Base-by-base conservation (phyloP, 2,113 vertebrate species). In the Sakesphorus luctuosus region DNA sequence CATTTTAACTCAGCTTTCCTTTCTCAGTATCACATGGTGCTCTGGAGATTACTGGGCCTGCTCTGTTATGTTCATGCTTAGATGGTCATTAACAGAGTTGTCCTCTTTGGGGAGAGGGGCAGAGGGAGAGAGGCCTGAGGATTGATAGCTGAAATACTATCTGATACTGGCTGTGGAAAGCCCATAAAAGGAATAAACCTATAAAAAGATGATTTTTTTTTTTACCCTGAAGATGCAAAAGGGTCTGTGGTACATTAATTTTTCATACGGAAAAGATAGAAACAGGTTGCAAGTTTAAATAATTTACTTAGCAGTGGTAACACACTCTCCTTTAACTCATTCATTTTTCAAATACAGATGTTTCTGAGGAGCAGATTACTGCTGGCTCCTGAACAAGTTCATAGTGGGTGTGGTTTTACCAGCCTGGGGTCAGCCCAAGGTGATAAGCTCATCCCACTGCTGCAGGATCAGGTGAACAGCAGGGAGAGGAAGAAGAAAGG, bases 201-300 rank as follows among this genome's bases (percentile, higher is more conserved):
- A 76, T 72, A 80, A 93, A 92, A 92, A 94, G 72, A 91, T 91
- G 2, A 25, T 66, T 44, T 89, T 59, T 29, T 89, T 85, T 72
- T 96, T 94, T 84, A 74, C 68, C 17, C n/a, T 67, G 68, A 93
- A 97, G 95, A 96, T 84, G 90, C 84, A 88, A 84, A 95, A 93
- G 43, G 59, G 69, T 68, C 79, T 11, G 4, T 79, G 81, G 58
- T 84, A 53, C 75, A 84, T 97, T 96, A 93, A 94, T 96, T 94
- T 96, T 97, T 96, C 78, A 93, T 87, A 67, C 16, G 38, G 58
- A 93, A 87, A 95, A 89, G 82, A 94, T 21, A 97, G 89, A 95
- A 96, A 95, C 89, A 97, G 84, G 89, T 97, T 95, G 93, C 82
- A 84, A 94, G 87, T 90, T 96, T 97, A 91, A 97, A 97, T 97